Evolutionary conservation across 2,113 vertebrate genomes (phyloP), one percentile per base, ranked within the genome.

Genomic region (Spea bombifrons): DNA sequence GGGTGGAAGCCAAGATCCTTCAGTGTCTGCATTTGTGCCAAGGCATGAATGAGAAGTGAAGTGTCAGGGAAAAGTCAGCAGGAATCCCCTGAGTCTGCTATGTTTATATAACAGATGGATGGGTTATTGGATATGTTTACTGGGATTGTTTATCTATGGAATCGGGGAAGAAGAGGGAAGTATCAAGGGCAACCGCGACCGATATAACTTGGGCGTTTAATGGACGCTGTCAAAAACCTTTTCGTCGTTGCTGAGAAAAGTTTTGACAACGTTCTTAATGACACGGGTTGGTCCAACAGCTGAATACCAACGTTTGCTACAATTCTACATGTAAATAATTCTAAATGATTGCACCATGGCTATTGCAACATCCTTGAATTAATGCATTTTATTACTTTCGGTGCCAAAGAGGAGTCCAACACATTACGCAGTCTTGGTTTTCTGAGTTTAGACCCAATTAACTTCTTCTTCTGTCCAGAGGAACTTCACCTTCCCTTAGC

Each of bases 41-140:
- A 67, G 71, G 66, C 78, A 68, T 80, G 78, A 80, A 74, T 80
- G 78, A 74, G 77, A 79, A 71, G 70, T 57, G 50, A 57, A 57
- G 71, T 74, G 78, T 80, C 78, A 80, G 78, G 17, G 3, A 30
- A 59, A 61, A 66, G 71, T 16, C 71, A 74, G 78, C 71, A 68
- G 78, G 78, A 49, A 50, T 80, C 71, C 78, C 69, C 52, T 57
- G 49, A 12, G 52, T 49, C 43, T 46, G 6, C 71, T 67, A 3
- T 80, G 78, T 80, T 80, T 73, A 68, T 80, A 74, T 74, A 68
- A 52, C 78, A 74, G 64, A 68, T 61, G 64, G 65, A 72, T 15
- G 53, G 9, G 65, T 49, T 74, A 80, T 67, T 61, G 64, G 71
- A 80, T 80, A 80, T 80, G 71, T 68, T 80, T 50, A 80, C 65